Evolutionary conservation across 2,888 invertebrate genomes (phyloP), one percentile per base, ranked within the genome.

Genomic region (Macrosoma leucophasiata): DNA sequence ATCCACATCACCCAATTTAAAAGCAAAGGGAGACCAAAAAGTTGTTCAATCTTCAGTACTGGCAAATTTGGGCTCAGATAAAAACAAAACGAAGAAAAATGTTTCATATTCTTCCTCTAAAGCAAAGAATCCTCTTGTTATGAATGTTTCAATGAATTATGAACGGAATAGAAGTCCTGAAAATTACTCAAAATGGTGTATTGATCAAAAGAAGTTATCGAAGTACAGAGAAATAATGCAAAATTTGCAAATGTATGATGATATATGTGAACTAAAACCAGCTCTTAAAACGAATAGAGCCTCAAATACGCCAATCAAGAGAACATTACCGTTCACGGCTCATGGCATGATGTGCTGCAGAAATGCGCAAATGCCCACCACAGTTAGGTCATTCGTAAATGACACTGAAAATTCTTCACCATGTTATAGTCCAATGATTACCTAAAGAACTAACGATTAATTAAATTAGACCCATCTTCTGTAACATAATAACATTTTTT

Each of bases 211-310:
- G 29, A 74, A 62, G 41, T 11, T 70, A 9, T 62, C 59, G 0
- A 70, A 65, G 34, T 81, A 79, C 44, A 60, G 55, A 12, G 77
- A 81, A 51, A 76, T 82, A 22, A 75, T 82, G 64, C 54, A 63
- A 19, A 63, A 59, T 13, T 47, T 75, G 7, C 49, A 64, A 43
- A 62, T 64, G 45, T 74, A 66, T 33, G 71, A 73, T 0, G 71
- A 74, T 42, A 48, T 73, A 14, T 55, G 55, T 7, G 66, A 68
- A 13, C 10, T 66, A 3, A 62, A 63, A 29, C 55, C 59, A 3
- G 62, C 66, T 2, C 38, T 43, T 1, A 78, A 62, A 39, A 54
- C 71, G 0, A 78, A 71, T 36, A 62, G 81, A 41, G 82, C 82
- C 13, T 75, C 68, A 3, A 79, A 79, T 41, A 79, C 78, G 9